These are phyloP conservation scores for Agriotes lineatus DNA, from an alignment of 2,888 invertebrate genomes.

Conservation along the genomic window DNA sequence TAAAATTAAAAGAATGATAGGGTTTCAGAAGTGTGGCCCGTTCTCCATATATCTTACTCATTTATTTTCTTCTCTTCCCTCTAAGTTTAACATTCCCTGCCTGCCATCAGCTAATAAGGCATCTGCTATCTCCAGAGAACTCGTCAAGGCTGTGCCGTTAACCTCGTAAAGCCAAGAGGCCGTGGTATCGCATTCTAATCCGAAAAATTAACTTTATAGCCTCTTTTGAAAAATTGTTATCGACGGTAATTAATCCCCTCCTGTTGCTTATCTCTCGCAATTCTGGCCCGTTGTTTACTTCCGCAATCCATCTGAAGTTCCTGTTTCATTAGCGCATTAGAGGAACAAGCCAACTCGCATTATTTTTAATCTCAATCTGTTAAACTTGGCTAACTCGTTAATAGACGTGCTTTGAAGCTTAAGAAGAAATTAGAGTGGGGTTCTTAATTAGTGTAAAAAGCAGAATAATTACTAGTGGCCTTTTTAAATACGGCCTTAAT, in stretches of 20 bases:
- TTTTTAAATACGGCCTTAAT: conserved; percentile 22
- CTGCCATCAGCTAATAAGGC: no score
- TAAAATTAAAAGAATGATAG: no score
- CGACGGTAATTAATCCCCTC: conserved; percentile 28
- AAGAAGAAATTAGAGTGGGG: conserved; percentile 29
- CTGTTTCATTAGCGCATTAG: conserved; percentile 38
- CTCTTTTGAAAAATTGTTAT: conserved; percentile 12
- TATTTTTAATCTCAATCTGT: conserved; percentile 37
- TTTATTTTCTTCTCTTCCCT: no score
- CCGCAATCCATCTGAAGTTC: conserved; percentile 36
- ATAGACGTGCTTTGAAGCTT: conserved; percentile 36
- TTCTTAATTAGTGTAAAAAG: conserved; percentile 30
- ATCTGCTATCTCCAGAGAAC: no score
- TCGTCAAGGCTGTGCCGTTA: no score
- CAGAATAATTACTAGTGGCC: conserved; percentile 26
- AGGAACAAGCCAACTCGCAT: conserved; percentile 34
- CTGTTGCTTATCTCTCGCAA: conserved; percentile 33
- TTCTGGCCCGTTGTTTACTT: conserved; percentile 31
- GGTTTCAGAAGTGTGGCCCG: no score
- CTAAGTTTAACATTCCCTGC: no score
- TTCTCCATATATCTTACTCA: no score
- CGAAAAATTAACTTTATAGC: not conserved
- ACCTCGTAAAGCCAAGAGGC: no score
- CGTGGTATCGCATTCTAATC: not conserved
- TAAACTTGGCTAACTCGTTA: conserved; percentile 35